These are phyloP conservation scores for Dicerorhinus sumatrensis DNA, from an alignment of 2,113 vertebrate genomes.

Conservation along the genomic window DNA sequence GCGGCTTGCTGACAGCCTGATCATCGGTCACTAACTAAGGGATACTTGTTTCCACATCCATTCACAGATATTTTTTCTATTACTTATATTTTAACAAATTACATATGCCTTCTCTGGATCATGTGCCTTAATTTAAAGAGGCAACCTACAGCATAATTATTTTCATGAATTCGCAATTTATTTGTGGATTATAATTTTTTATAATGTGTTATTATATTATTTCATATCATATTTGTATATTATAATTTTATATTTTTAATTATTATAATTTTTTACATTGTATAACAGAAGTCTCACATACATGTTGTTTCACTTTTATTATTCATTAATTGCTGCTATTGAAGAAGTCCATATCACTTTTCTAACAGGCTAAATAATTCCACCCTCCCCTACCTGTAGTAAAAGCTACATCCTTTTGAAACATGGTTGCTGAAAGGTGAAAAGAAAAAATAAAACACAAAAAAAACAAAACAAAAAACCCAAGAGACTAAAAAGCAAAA, in stretches of 20 bases:
- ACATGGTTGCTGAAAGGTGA: neutral
- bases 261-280: neutral
- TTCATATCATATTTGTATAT: neutral
- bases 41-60: neutral
- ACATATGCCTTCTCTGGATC: neutral
- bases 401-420: neutral
- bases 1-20: no score
- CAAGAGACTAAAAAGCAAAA: neutral
- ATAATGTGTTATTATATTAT: neutral
- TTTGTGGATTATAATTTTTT: neutral
- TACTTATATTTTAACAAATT: neutral
- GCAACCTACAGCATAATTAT: neutral
- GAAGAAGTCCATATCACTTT: neutral
- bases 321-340: neutral
- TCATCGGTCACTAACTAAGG: neutral
- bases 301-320: neutral
- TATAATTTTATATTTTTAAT: neutral
- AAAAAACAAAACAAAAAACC: neutral
- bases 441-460: neutral
- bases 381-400: neutral
- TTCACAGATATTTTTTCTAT: neutral
- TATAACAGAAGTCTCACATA: neutral
- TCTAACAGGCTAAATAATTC: neutral
- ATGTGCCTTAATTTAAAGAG: neutral
- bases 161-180: neutral